Conservation (phyloP, 2,797 vertebrate genomes). For the Thunnus albacares region DNA sequence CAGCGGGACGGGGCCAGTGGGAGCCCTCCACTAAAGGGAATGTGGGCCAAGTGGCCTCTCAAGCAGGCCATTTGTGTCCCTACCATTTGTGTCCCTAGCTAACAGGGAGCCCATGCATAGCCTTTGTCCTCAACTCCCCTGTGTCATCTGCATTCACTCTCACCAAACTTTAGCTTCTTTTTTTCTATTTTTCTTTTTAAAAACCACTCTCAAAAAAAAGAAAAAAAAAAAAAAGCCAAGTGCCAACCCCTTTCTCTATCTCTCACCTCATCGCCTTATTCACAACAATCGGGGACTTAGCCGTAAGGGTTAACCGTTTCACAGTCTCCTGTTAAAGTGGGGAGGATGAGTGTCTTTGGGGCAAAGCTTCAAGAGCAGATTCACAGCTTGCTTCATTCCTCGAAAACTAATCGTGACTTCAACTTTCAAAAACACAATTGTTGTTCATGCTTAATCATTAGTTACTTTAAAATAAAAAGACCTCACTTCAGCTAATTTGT, state of each 20-base stretch:
- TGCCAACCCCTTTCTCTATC: constrained; percentile 47
- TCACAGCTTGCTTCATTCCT: constrained; percentile 82
- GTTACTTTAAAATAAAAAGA: constrained; percentile 70
- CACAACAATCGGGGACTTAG: constrained; percentile 17
- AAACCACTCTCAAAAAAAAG: constrained; percentile 49
- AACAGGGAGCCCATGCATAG: constrained; percentile 83
- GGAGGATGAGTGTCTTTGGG: constrained; percentile 81
- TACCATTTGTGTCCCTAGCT: constrained; percentile 52
- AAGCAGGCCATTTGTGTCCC: constrained; percentile 77
- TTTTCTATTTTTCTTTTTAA: constrained; percentile 38
- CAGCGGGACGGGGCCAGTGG: constrained; percentile 64
- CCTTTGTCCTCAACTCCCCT: constrained; percentile 75
- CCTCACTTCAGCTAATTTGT: constrained; percentile 73
- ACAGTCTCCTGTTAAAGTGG: constrained; percentile 71
- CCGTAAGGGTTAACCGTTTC: constrained; percentile 72
- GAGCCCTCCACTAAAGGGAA: constrained; percentile 75
- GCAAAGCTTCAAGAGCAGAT: constrained; percentile 84
- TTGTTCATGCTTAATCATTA: constrained; percentile 81
- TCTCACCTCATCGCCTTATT: constrained; percentile 35
- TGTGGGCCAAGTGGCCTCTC: constrained; percentile 75
- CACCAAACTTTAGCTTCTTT: constrained; percentile 52
- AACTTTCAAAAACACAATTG: constrained; percentile 76
- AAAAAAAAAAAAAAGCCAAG: constrained; percentile 43
- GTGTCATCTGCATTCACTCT: constrained; percentile 62
- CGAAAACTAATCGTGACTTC: constrained; percentile 66